Base-by-base conservation (phyloP, 2,888 invertebrate genomes). In the Zhengitettix transpicula region DNA sequence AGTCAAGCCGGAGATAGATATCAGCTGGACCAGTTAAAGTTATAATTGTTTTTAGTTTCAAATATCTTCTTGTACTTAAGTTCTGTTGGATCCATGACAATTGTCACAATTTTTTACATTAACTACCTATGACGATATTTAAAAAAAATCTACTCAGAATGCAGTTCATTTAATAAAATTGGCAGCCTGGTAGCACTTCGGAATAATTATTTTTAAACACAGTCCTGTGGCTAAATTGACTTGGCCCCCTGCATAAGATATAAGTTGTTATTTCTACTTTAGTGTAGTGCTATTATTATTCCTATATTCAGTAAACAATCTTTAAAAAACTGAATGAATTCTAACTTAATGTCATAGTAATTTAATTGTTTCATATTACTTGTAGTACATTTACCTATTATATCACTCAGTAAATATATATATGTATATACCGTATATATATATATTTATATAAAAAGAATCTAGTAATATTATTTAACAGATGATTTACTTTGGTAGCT, bases 231-330 rank as follows among this genome's bases (percentile, higher is more conserved):
- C 52, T 51, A 57, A 57, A 52, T 54, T 44, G 55, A 47, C 40
- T 55, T 58, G 58, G 58, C 55, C 58, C 58, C 58, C 58, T 58
- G 55, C 55, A 42, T 54, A 42, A 55, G 44, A 58, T 47, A 47
- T 47, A 2, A 47, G 47, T 47, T 47, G n/a, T 54, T 55, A 42
- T 40, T 16, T 41, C 28, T 56, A 10, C 15, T n/a, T 40, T 40
- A 11, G 40, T 55, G 41, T 28, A 28, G 28, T 28, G 28, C 28
- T 28, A 55, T 41, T 56, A 10, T 47, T 44, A 10, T 56, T 52
- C 16, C 14, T 41, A 12, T 57, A 57, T 40, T 14, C n/a, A 57
- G 47, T 57, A 57, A 57, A 57, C 51, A 57, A 57, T 28, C 16
- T 54, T 40, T 11, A 56, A 55, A 56, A 54, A 54, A 40, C 10